Conservation (phyloP, 2,797 vertebrate genomes). For the Poecilia velifera region DNA sequence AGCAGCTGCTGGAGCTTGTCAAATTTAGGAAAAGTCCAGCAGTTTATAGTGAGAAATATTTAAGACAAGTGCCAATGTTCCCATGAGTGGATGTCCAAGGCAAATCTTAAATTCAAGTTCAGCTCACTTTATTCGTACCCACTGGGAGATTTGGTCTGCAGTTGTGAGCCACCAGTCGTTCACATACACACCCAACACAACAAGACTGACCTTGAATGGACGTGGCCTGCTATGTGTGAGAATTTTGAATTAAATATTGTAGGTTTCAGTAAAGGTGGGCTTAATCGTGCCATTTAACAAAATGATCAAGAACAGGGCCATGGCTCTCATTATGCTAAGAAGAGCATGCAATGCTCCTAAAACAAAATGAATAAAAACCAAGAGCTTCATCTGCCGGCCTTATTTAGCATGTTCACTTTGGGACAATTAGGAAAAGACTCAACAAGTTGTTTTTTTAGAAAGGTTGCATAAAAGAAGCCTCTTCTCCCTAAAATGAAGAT, state of each 20-base stretch:
- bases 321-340: not conserved
- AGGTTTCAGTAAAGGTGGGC: not conserved
- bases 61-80: not conserved
- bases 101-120: not conserved
- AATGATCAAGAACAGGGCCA: not conserved
- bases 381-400: not conserved
- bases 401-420: not conserved
- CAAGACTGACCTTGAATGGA: not conserved
- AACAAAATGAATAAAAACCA: not conserved
- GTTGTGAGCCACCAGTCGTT: not conserved
- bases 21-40: not conserved
- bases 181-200: not conserved
- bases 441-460: not conserved
- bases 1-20: not conserved
- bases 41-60: not conserved
- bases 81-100: not conserved
- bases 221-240: not conserved
- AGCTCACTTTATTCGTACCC: not conserved
- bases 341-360: not conserved
- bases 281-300: not conserved
- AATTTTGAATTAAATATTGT: not conserved
- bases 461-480: not conserved
- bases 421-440: not conserved
- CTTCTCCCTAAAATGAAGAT: not conserved
- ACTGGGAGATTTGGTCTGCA: not conserved